Conservation (phyloP, 2,113 vertebrate species). For the Vidua macroura region DNA sequence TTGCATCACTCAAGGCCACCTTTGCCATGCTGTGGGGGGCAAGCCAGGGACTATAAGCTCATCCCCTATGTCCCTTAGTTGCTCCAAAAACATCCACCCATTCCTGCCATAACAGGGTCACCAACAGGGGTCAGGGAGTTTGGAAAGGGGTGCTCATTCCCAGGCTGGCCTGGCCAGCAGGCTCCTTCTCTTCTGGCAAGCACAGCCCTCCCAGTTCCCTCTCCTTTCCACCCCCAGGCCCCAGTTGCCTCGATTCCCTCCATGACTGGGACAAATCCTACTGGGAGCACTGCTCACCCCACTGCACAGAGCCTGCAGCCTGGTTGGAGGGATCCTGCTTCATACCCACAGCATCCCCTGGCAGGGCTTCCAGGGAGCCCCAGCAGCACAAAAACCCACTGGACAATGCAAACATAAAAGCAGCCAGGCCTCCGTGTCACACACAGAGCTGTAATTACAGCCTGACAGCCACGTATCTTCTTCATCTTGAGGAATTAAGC, state of each 20-base stretch:
- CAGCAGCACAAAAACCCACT: neutral
- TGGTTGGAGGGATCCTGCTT: neutral
- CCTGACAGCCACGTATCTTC: conserved; percentile 54
- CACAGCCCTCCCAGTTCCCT: neutral
- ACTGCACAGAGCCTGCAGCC: neutral
- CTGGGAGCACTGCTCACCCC: neutral
- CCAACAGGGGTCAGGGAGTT: neutral
- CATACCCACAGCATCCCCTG: fast-evolving
- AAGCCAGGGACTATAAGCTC: neutral
- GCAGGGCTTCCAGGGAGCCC: neutral
- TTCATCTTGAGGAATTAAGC: conserved; percentile 53
- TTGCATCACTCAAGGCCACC: neutral
- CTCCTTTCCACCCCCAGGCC: neutral
- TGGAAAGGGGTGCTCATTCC: neutral
- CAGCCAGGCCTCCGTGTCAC: neutral
- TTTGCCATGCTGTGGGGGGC: fast-evolving
- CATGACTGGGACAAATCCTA: neutral
- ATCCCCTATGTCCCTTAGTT: neutral
- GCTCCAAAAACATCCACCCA: neutral
- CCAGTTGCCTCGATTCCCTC: neutral
- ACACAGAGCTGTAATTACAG: neutral
- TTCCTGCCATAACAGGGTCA: neutral
- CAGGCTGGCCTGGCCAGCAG: neutral
- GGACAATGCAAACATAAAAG: neutral
- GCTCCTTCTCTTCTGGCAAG: neutral